Base-by-base conservation (phyloP, 2,888 invertebrate species). In the Ennomos erosarius region DNA sequence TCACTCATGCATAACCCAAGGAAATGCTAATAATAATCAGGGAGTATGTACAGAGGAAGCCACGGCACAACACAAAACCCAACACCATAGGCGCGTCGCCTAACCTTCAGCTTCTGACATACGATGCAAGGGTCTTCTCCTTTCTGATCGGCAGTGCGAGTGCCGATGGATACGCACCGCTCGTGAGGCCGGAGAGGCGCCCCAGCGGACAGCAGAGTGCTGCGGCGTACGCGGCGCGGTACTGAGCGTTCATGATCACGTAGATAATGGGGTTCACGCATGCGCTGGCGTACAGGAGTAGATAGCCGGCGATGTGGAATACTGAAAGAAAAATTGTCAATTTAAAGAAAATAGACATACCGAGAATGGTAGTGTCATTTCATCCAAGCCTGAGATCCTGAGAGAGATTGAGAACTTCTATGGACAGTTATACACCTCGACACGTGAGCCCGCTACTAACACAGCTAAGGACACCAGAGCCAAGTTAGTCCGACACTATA, bases 231-330 rank as follows among this genome's bases (percentile, higher is more conserved):
- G 98, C 98, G 73, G 97, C 96, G 67, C 98, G 94, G 87, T 98
- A 98, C 82, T 97, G 98, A 79, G 97, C 97, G 88, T 98, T 98
- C 97, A 98, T 98, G 73, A 98, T 97, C 62, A 98, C 98, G 90
- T 98, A 98, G 85, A 98, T 97, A 70, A 98, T 96, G 1, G 98
- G 98, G 88, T 98, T 98, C 66, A 98, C 96, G 90, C 98, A 98
- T 16, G 98, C 96, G 51, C 98, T 97, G 73, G 97, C 93, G 89
- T 98, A 98, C 72, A 98, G 93, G 74, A 98, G 94, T 40, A 98
- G 93, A 89, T 98, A 98, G 68, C 97, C 96, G 75, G 96, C 88
- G 59, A 98, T 95, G 88, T 97, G 94, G 73, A 94, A 91, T 51
- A 92, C 95, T 97, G 76, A 93, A 90, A 67, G 92, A 93, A 33